Conservation (phyloP, 2,888 invertebrate species). For the Acanthosepion esculentum region DNA sequence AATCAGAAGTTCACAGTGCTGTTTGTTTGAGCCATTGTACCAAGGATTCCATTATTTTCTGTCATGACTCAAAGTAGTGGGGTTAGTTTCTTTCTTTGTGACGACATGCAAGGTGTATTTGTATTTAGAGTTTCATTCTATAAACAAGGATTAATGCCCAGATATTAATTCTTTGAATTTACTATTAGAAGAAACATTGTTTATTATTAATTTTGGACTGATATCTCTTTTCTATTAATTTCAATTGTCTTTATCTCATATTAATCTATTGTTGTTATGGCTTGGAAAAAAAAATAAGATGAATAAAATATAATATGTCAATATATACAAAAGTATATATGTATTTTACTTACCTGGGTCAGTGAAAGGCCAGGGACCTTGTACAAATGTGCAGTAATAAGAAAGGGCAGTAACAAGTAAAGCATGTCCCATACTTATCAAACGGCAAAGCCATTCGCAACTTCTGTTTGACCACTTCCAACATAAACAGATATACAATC, state of each 20-base stretch:
- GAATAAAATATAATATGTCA: background rate
- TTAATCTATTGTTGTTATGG: background rate
- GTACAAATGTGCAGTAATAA: conserved; percentile 63
- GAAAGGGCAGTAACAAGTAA: conserved; percentile 59
- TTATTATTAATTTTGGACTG: too few species aligned
- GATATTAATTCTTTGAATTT: too few species aligned
- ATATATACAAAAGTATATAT: background rate
- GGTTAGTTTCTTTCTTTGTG: too few species aligned
- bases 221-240: too few species aligned
- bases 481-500: conserved; percentile 66
- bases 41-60: too few species aligned
- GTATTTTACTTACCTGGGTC: conserved; percentile 64
- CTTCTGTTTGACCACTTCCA: conserved; percentile 58
- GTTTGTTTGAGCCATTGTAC: too few species aligned
- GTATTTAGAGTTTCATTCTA: too few species aligned
- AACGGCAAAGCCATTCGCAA: conserved; percentile 72
- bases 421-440: conserved; percentile 69
- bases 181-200: background rate
- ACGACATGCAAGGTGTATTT: too few species aligned
- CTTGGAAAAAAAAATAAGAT: background rate
- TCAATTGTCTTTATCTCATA: too few species aligned
- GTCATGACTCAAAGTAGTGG: too few species aligned
- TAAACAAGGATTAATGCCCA: too few species aligned
- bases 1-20: too few species aligned
- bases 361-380: conserved; percentile 73